These are phyloP conservation scores for Mesocentrotus franciscanus DNA, from an alignment of 53 echinoderm and acorn worm species.

Conservation along the genomic window DNA sequence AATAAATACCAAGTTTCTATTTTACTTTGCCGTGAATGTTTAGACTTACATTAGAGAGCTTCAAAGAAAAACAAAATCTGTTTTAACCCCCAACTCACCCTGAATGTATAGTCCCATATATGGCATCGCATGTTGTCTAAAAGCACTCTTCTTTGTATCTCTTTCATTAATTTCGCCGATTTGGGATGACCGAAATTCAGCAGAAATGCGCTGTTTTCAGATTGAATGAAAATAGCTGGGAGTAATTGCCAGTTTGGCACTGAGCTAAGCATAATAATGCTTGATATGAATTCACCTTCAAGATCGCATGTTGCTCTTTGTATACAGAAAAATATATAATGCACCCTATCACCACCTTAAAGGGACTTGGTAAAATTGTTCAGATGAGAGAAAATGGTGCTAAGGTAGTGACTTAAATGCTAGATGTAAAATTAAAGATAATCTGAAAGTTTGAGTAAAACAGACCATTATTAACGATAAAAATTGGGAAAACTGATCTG, in stretches of 20 bases:
- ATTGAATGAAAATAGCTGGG: constrained; percentile 29
- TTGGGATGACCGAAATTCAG: background rate
- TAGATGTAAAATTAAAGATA: no score
- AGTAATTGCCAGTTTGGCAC: background rate
- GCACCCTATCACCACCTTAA: background rate
- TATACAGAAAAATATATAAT: background rate
- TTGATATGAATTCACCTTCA: background rate
- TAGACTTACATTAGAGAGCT: background rate
- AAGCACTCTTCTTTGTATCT: constrained; percentile 5
- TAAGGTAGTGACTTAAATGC: no score
- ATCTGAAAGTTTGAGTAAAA: no score
- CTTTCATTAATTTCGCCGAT: constrained; percentile 18
- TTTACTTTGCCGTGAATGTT: background rate
- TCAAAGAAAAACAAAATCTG: background rate
- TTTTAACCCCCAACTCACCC: background rate
- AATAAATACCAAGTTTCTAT: background rate
- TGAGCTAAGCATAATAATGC: background rate
- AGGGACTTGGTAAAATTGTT: no score
- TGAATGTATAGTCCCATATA: background rate
- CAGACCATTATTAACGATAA: no score
- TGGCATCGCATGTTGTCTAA: background rate
- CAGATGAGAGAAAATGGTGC: no score
- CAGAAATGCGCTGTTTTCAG: constrained; percentile 8
- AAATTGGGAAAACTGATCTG: no score
- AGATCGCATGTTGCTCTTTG: background rate